Evolutionary conservation across 2,888 invertebrate genomes (phyloP).

Genomic region (Nasonia oneida): DNA sequence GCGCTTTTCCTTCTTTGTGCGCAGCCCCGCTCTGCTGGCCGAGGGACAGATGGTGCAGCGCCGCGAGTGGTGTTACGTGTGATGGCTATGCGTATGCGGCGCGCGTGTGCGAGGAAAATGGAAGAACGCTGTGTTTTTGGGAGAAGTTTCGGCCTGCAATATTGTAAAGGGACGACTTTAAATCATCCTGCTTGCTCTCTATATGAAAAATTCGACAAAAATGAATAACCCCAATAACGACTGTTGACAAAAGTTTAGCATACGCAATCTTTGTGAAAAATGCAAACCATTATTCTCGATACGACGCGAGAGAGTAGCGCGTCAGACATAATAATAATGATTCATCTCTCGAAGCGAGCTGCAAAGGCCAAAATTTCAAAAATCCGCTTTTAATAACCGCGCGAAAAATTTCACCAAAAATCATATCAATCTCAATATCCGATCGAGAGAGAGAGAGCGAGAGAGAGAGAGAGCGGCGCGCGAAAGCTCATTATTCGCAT

Average conservation of each 20-base stretch:
- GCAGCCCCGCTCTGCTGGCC: background rate
- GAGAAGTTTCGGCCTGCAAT: background rate
- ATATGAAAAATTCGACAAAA: background rate
- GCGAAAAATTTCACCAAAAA: slow-evolving; percentile 12
- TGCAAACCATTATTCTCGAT: background rate
- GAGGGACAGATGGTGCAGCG: slow-evolving; percentile 46
- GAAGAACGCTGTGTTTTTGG: background rate
- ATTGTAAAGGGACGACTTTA: background rate
- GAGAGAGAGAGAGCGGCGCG: background rate
- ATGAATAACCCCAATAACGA: background rate
- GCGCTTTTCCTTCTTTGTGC: slow-evolving; percentile 8
- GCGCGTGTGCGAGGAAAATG: background rate
- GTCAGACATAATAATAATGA: background rate
- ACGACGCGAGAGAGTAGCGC: background rate
- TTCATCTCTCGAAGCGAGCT: background rate
- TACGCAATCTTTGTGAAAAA: background rate
- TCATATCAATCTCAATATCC: background rate
- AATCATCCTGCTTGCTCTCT: background rate
- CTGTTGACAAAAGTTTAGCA: slow-evolving; percentile 17
- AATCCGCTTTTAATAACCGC: background rate
- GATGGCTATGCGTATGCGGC: slow-evolving; percentile 7
- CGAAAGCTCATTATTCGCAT: background rate
- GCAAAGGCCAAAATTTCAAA: background rate
- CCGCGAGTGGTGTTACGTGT: background rate
- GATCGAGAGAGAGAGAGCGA: background rate